phyloP scores from a whole-genome alignment of 2,113 vertebrate species.

The Nothocercus julius region DNA sequence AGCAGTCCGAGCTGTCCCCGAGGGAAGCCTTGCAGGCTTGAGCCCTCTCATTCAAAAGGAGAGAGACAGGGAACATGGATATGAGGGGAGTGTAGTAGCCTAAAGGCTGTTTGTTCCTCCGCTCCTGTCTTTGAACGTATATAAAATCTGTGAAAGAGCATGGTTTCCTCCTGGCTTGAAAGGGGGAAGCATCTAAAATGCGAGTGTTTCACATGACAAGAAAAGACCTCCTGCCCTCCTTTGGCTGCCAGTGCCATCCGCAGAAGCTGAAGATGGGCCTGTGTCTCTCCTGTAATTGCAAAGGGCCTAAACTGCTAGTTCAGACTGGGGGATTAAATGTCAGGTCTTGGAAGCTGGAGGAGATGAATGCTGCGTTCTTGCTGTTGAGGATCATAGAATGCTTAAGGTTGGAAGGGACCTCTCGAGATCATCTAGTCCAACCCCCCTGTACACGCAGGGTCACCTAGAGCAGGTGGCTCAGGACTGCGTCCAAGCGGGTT shows the following conservation, averaged over 20 bases:
- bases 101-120: not conserved
- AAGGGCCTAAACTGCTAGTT: not conserved
- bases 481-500: too few species aligned
- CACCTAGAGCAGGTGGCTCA: too few species aligned
- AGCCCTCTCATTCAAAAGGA: not conserved
- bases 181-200: not conserved
- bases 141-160: not conserved
- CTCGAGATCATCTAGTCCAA: too few species aligned
- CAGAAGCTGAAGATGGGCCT: not conserved
- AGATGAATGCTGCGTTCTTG: not conserved
- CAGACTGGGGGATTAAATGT: not conserved
- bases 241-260: rapidly evolving
- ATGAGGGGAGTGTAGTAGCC: not conserved
- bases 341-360: not conserved
- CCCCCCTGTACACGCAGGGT: too few species aligned
- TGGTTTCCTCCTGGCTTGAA: not conserved
- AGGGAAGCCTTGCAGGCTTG: not conserved
- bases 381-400: not conserved
- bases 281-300: too few species aligned
- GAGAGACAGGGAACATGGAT: not conserved
- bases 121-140: not conserved
- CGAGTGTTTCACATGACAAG: not conserved
- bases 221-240: not conserved
- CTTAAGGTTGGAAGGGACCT: too few species aligned
- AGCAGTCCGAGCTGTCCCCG: not conserved